Percentiles rank a stretch among this genome's conserved stretches.
Evolutionary conservation across 1,140 invertebrate species (phyloP).

Genomic region (Drosophila dunni): DNA sequence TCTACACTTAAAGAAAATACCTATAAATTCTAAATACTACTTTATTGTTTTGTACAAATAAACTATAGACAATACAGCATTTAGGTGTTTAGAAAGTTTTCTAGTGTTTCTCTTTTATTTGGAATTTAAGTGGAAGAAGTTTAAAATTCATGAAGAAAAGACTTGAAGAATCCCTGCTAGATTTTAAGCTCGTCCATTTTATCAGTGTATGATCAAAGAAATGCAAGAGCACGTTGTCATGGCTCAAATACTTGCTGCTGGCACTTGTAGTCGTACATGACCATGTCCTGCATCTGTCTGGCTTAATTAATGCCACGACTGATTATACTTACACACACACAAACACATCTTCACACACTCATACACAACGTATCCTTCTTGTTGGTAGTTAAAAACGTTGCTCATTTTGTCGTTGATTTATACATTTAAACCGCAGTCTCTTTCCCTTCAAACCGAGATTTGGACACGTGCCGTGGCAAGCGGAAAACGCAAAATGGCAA

Average conservation of each 20-base stretch:
- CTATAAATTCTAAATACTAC: no score
- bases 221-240: slow-evolving; percentile 29
- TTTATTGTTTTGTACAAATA: no score
- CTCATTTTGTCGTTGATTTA: slow-evolving; percentile 66
- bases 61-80: no score
- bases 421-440: slow-evolving; percentile 12
- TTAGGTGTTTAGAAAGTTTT: no score
- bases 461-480: slow-evolving; percentile 44
- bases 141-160: no score
- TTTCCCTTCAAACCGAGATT: not conserved
- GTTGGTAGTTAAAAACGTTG: slow-evolving; percentile 58
- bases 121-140: no score
- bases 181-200: no score
- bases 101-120: no score
- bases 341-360: not conserved
- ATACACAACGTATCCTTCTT: slow-evolving; percentile 18
- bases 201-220: slow-evolving; percentile 26
- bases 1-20: not conserved
- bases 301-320: slow-evolving; percentile 70
- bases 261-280: slow-evolving; percentile 35
- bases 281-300: slow-evolving; percentile 44
- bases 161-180: no score
- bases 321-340: slow-evolving; percentile 42
- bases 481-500: slow-evolving; percentile 42
- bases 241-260: slow-evolving; percentile 24